phyloP scores from a whole-genome alignment of 1,140 invertebrate genomes.

The Drosophila ogumai region DNA sequence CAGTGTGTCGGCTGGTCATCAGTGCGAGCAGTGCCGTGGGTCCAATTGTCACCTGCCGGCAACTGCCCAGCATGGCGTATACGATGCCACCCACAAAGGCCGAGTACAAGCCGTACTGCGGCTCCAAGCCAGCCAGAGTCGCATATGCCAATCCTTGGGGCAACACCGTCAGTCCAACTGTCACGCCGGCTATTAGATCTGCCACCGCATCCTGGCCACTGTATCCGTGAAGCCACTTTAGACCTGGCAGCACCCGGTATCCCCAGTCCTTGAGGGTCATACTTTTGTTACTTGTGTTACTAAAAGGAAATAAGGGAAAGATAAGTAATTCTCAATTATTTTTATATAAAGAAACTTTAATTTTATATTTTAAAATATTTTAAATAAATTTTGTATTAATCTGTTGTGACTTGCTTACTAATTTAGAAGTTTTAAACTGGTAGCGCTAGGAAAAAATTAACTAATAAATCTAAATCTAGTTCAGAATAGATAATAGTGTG shows the following conservation, averaged over 20 bases:
- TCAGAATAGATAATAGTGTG: too few species aligned
- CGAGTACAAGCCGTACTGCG: constrained; percentile 95
- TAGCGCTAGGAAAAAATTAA: too few species aligned
- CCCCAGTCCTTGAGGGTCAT: constrained; percentile 61
- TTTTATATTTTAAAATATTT: too few species aligned
- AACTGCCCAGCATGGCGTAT: constrained; percentile 95
- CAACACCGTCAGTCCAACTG: constrained; percentile 94
- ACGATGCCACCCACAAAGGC: constrained; percentile 96
- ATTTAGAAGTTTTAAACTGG: too few species aligned
- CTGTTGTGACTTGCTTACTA: too few species aligned
- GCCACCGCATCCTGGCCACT: constrained; percentile 89
- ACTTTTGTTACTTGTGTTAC: not conserved
- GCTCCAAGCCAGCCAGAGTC: constrained; percentile 91
- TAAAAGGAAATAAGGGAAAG: not conserved
- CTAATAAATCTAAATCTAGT: too few species aligned
- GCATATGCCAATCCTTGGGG: constrained; percentile 95
- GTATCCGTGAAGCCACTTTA: constrained; percentile 90
- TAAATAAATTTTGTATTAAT: too few species aligned
- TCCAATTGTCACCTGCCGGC: constrained; percentile 95
- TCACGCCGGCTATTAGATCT: constrained; percentile 92
- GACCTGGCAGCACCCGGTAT: constrained; percentile 86
- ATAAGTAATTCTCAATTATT: not conserved
- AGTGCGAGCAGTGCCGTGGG: constrained; percentile 93
- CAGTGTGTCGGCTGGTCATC: constrained; percentile 90
- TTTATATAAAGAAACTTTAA: too few species aligned